Evolutionary conservation across 1,140 invertebrate species (phyloP).

Genomic region (Heliconius himera): DNA sequence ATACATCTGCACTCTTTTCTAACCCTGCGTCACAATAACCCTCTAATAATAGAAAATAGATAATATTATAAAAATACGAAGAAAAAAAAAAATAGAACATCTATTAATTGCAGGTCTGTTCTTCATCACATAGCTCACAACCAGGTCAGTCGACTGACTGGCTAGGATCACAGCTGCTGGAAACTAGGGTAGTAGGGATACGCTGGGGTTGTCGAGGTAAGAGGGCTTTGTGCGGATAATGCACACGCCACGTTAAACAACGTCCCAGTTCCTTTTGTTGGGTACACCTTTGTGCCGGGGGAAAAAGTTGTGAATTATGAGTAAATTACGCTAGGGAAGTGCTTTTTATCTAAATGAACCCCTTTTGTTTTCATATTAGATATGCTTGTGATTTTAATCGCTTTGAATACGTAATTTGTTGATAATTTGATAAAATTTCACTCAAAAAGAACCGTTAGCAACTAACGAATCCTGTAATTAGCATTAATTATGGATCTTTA

Average conservation of each 20-base stretch:
- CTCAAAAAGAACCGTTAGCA: background rate
- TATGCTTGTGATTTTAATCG: background rate
- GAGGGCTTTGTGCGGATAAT: constrained; percentile 42
- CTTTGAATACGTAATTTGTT: background rate
- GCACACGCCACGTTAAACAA: constrained; percentile 35
- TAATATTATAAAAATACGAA: background rate
- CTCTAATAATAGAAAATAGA: background rate
- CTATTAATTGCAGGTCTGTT: background rate
- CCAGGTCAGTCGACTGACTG: constrained; percentile 38
- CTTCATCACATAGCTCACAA: constrained; percentile 11
- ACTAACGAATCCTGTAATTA: background rate
- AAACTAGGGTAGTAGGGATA: constrained; percentile 39
- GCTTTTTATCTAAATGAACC: background rate
- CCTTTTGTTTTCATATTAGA: background rate
- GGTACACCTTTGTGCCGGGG: constrained; percentile 15
- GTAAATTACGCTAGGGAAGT: background rate
- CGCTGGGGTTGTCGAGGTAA: constrained; percentile 33
- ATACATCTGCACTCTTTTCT: too few relatives aligned
- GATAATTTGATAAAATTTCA: background rate
- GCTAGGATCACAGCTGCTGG: constrained; percentile 28
- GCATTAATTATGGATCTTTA: constrained; percentile 2
- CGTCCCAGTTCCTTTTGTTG: constrained; percentile 33
- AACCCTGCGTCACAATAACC: too few relatives aligned
- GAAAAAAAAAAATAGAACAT: background rate
- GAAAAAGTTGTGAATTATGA: constrained; percentile 22